Conservation (phyloP, 1,140 invertebrate species). For the Chrysoperla carnea region DNA sequence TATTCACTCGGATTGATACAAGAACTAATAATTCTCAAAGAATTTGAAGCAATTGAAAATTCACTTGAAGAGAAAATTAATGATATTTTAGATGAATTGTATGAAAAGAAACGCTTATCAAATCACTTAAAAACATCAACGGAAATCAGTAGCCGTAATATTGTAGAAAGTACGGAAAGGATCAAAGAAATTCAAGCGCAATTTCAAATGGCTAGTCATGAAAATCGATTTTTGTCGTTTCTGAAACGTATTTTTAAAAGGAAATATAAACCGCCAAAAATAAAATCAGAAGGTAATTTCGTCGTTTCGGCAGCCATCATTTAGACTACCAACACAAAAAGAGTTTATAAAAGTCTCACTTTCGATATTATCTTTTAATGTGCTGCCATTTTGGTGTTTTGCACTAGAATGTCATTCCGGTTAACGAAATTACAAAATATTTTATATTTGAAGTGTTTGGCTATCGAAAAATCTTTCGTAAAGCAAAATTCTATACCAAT, state of each 20-base stretch:
- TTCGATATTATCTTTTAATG: no score
- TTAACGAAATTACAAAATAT: no score
- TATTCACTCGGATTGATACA: constrained; percentile 58
- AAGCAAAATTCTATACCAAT: no score
- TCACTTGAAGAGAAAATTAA: constrained; percentile 37
- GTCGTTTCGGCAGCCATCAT: no score
- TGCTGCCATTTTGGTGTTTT: no score
- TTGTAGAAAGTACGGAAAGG: constrained; percentile 10
- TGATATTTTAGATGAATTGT: constrained; percentile 35
- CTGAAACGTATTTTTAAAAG: constrained; percentile 60
- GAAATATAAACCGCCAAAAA: constrained; percentile 40
- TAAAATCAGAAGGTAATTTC: constrained; percentile 19
- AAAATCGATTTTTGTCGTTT: constrained; percentile 55
- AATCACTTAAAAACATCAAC: constrained; percentile 5
- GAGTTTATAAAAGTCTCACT: no score
- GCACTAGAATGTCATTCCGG: no score
- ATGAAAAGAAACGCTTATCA: constrained; percentile 24
- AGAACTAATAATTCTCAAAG: constrained; percentile 56
- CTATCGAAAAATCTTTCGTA: no score
- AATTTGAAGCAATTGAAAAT: constrained; percentile 55
- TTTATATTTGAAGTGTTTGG: no score
- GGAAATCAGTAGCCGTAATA: constrained; percentile 12
- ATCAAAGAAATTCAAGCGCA: constrained; percentile 13
- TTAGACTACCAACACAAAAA: no score
- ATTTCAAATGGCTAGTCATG: constrained; percentile 20